Base-by-base conservation (phyloP, 2,113 vertebrate genomes). In the Hypomesus transpacificus region DNA sequence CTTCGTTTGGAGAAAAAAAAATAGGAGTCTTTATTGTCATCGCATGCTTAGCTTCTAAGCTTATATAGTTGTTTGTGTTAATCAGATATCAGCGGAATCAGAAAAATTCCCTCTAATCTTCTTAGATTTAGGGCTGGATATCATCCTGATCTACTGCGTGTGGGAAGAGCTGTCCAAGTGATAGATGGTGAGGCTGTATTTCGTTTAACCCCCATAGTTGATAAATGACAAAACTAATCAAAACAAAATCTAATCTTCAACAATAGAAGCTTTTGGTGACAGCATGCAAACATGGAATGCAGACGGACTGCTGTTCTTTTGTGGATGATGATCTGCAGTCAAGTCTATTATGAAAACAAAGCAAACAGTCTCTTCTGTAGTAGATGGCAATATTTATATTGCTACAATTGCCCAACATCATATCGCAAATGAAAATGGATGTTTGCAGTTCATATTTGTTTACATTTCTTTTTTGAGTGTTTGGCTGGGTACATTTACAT, bases 101-200 rank as follows among this genome's bases (percentile, higher is more conserved):
- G 79, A 82, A 85, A 86, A 79, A 88, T 83, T 82, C 79, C 67
- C 70, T 80, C 77, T 90, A 88, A 89, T 84, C 87, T 88, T 82
- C 84, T 88, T 89, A 85, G 75, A 77, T 70, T 70, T 77, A 75
- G 77, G 81, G 76, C 75, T 87, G 78, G 68, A 80, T 59, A 31
- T 81, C 59, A 1, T 85, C 80, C 76, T 85, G 71, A 63, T 78
- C 65, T 78, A 51, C 59, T n/a, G 26, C 60, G 9, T 73, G 70
- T 83, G 73, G 54, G 81, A 85, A 75, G 74, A 80, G 61, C 71
- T 81, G 71, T 79, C 73, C 67, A 24, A 14, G 61, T 78, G 74
- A 79, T 80, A 80, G 51, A 80, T 74, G 75, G 66, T 56, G 65
- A 63, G 74, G 82, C 78, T 87, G 82, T 81, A 84, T 77, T 66